phyloP scores from a whole-genome alignment of 2,888 invertebrate species.

The Torymus texanus region DNA sequence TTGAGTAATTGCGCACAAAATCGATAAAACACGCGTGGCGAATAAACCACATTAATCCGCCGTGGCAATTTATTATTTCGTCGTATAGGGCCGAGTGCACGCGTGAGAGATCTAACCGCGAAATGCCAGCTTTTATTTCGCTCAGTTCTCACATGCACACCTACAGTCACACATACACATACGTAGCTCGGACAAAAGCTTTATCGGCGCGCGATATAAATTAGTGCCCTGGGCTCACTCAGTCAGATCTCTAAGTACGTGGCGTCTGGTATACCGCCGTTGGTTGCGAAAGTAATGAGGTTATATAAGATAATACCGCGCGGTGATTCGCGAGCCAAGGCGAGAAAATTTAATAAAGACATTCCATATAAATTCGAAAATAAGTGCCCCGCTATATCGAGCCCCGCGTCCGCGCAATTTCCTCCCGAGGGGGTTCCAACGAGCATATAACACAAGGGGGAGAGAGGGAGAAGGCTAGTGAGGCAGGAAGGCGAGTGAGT shows the following conservation, averaged over 20 bases:
- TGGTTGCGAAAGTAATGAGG: conserved; percentile 49
- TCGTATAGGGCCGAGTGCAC: background rate
- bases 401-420: background rate
- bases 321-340: background rate
- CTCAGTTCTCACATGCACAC: conserved; percentile 8
- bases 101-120: conserved; percentile 9
- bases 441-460: background rate
- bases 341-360: conserved; percentile 49
- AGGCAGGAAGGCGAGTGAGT: too few relatives aligned
- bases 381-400: background rate
- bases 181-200: conserved; percentile 9
- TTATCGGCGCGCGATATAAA: conserved; percentile 35
- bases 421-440: background rate
- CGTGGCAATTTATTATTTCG: conserved; percentile 28
- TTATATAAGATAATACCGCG: conserved; percentile 40
- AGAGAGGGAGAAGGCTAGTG: background rate
- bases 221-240: conserved; percentile 12
- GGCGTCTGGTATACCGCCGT: background rate
- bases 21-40: conserved; percentile 5
- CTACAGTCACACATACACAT: background rate
- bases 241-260: background rate
- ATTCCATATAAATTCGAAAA: conserved; percentile 32
- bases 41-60: background rate
- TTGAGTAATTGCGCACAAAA: conserved; percentile 26
- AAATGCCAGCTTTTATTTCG: conserved; percentile 22